Base-by-base conservation (phyloP, 2,888 invertebrate genomes). In the Trachelus tabidus region DNA sequence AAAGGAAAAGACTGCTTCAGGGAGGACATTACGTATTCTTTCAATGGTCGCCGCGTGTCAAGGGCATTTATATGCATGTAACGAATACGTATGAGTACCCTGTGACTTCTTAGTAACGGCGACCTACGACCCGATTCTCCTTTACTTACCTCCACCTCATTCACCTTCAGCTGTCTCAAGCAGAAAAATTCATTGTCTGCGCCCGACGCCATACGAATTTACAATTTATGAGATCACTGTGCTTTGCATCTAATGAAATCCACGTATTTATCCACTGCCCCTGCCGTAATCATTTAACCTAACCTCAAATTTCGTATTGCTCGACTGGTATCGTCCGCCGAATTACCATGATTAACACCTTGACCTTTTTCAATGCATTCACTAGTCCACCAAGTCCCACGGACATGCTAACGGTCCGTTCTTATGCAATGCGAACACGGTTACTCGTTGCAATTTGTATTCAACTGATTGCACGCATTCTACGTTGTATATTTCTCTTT, bases 171-270 rank as follows among this genome's bases (percentile, higher is more conserved):
- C 71, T 71, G 33, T 23, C 71, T 71, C 71, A 12, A 1, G 3
- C 71, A 23, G 56, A 23, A 56, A 56, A 56, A 56, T 56, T 56
- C 56, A 23, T 56, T 56, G 56, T 23, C 23, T 56, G 56, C 56
- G 23, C 23, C 56, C 23, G 15, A 23, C 56, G 23, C 56, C 23
- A 23, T 56, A 56, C 23, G 73, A 73, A 85, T 84, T 83, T 85
- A 80, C 83, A 85, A 85, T 85, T 84, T 85, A 85, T 85, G 81
- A 85, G 80, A 73, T 76, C 75, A 73, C 68, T 15, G 23, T 23
- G 56, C 56, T 56, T 56, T 56, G 56, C 9, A 23, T 56, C 56
- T 56, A 56, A 56, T 23, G 56, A 56, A 56, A 56, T 56, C 9
- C 23, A 56, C 23, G 56, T 56, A 56, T 23, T 56, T 56, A 23